These are phyloP conservation scores for Luperina nickerlii DNA, from an alignment of 2,888 invertebrate genomes.

Conservation along the genomic window DNA sequence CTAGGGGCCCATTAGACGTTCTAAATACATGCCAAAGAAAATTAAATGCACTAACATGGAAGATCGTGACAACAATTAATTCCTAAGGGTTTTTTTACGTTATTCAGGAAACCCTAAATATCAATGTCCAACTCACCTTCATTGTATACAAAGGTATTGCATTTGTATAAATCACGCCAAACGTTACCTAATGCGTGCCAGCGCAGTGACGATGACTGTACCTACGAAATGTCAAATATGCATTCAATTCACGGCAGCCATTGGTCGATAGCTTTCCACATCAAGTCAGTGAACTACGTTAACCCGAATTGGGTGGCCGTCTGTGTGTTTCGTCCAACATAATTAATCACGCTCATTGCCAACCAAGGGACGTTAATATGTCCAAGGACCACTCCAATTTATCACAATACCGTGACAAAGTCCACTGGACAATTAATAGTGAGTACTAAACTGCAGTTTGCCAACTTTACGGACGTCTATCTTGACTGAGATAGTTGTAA, in stretches of 20 bases:
- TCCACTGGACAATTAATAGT: slow-evolving; percentile 79
- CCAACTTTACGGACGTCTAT: slow-evolving; percentile 50
- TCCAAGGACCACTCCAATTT: slow-evolving; percentile 86
- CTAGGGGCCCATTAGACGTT: not conserved
- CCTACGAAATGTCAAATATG: slow-evolving; percentile 55
- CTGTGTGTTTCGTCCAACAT: slow-evolving; percentile 78
- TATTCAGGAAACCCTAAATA: slow-evolving; percentile 15
- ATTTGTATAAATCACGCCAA: slow-evolving; percentile 50
- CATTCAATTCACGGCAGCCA: slow-evolving; percentile 66
- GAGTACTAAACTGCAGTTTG: slow-evolving; percentile 75
- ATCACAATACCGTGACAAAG: slow-evolving; percentile 81
- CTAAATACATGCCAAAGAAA: too few species aligned
- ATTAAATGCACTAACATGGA: too few species aligned
- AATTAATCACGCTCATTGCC: slow-evolving; percentile 85
- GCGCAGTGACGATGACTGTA: slow-evolving; percentile 38
- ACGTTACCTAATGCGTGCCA: slow-evolving; percentile 54
- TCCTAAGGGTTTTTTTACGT: not conserved
- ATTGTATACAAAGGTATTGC: slow-evolving; percentile 42
- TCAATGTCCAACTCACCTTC: slow-evolving; percentile 27
- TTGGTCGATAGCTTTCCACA: slow-evolving; percentile 62
- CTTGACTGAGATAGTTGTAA: slow-evolving; percentile 39
- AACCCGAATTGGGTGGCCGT: slow-evolving; percentile 83
- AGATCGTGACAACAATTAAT: too few species aligned
- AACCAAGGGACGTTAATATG: slow-evolving; percentile 83
- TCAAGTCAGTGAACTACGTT: slow-evolving; percentile 84